Evolutionary conservation across 2,888 invertebrate genomes (phyloP), one percentile per base, ranked within the genome.

Genomic region (Cheilosia variabilis): DNA sequence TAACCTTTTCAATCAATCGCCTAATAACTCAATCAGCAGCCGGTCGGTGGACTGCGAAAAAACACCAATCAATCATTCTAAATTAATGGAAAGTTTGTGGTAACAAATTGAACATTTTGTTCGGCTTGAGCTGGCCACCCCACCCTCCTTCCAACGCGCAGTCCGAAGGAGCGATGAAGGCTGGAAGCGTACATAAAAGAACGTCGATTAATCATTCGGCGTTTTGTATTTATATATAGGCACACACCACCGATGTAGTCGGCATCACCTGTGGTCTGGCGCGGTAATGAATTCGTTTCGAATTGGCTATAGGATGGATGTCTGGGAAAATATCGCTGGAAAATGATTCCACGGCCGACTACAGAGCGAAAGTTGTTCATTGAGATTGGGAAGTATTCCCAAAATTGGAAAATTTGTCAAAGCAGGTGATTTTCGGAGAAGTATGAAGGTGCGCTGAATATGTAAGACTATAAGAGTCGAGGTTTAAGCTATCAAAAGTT

Each of bases 71-170:
- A 86, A 86, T 86, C 86, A 86, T 86, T 77, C 76, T 81, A 86
- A 86, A 86, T 86, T 86, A 86, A 86, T 86, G 86, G 86, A 86
- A 86, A 86, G 80, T 86, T 86, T 81, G 86, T 73, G 86, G 86
- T 77, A 86, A 86, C 86, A 86, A 86, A 86, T 86, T 81, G 86
- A 81, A 80, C 81, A 76, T 81, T 86, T 86, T 86, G 86, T 77
- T 77, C 62, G 41, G 55, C 45, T 24, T 66, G 37, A 15, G 31
- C 52, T 9, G 45, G 10, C 57, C 19, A 10, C 37, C 55, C 41
- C 57, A n/a, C 37, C 31, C 27, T n/a, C 3, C 31, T 13, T 37
- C 2, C 13, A 41, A 34, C n/a, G 62, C 13, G 50, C 52, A 52
- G 62, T 63, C n/a, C 63, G 63, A n/a, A 53, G 75, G 60, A 63